A percentile compares a stretch with the other conserved stretches of the same genome.
Evolutionary conservation across 1,140 invertebrate genomes (phyloP).

Genomic region (Rhopalosiphum maidis): DNA sequence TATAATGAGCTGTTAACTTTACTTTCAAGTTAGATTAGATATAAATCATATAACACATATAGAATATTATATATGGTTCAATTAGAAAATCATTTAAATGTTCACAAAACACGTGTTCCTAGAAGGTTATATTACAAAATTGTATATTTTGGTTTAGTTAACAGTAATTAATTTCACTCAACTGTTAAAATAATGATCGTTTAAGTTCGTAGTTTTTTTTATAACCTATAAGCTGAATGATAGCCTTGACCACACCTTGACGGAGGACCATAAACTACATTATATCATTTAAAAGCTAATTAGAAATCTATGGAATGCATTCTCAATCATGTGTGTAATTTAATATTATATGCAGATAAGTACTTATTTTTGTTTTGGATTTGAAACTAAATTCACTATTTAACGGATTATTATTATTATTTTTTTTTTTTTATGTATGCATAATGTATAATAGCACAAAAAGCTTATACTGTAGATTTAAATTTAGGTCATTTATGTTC

Average conservation of each 20-base stretch:
- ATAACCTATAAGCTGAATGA: not conserved
- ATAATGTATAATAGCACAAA: not conserved
- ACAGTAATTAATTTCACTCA: not conserved
- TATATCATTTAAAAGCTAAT: not conserved
- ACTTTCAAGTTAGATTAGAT: not conserved
- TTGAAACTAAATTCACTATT: not conserved
- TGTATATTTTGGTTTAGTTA: not conserved
- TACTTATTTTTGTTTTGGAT: not conserved
- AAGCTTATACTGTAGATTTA: not conserved
- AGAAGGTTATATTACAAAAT: not conserved
- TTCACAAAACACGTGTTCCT: not conserved
- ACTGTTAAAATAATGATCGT: not conserved
- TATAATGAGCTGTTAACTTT: not conserved
- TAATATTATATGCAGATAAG: not conserved
- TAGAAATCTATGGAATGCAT: not conserved
- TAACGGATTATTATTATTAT: not conserved
- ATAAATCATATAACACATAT: not conserved
- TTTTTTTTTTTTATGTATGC: no score
- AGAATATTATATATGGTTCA: not conserved
- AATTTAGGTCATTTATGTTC: not conserved
- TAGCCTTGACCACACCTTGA: not conserved
- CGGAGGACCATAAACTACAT: not conserved
- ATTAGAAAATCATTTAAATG: not conserved
- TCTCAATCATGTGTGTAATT: not conserved
- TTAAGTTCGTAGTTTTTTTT: not conserved